A percentile compares a stretch with the other conserved stretches of the same genome.
These are phyloP conservation scores for Atherinomorus stipes DNA, from an alignment of 2,113 vertebrate species.

Conservation along the genomic window DNA sequence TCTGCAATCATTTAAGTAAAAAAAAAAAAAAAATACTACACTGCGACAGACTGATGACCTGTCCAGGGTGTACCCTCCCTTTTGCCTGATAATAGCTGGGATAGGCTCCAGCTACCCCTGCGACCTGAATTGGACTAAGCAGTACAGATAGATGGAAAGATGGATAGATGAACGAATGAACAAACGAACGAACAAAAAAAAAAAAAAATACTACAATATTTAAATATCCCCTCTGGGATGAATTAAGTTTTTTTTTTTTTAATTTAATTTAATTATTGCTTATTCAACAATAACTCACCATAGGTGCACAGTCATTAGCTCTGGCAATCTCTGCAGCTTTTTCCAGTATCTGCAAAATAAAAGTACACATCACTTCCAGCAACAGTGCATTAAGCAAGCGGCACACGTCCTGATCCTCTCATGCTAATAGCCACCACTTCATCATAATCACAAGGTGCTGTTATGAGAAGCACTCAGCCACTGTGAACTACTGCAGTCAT, in stretches of 20 bases:
- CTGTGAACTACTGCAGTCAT: slow-evolving; percentile 9
- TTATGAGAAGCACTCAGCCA: slow-evolving; percentile 34
- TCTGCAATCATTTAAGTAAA: neutral
- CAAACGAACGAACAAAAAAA: too few relatives aligned
- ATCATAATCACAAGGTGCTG: slow-evolving; percentile 43
- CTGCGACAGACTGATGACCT: too few relatives aligned
- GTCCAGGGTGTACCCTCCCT: too few relatives aligned
- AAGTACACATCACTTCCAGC: slow-evolving; percentile 22
- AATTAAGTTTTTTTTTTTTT: too few relatives aligned
- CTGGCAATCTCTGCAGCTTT: slow-evolving; percentile 94
- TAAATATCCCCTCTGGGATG: too few relatives aligned
- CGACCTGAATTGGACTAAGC: too few relatives aligned
- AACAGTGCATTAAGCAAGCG: slow-evolving; percentile 33
- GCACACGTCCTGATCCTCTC: slow-evolving; percentile 52
- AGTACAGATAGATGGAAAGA: too few relatives aligned
- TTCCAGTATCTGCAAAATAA: slow-evolving; percentile 91
- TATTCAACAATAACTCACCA: slow-evolving; percentile 80
- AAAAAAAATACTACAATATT: too few relatives aligned
- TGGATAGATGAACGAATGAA: too few relatives aligned
- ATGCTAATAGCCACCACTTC: slow-evolving; percentile 42
- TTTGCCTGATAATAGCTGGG: too few relatives aligned
- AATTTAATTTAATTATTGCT: neutral
- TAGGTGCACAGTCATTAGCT: slow-evolving; percentile 86
- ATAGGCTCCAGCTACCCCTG: too few relatives aligned
- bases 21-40: too few relatives aligned